Percentiles rank a stretch among this genome's conserved stretches.
Evolutionary conservation across 2,888 invertebrate genomes (phyloP).

Genomic region (Watsonalla binaria): DNA sequence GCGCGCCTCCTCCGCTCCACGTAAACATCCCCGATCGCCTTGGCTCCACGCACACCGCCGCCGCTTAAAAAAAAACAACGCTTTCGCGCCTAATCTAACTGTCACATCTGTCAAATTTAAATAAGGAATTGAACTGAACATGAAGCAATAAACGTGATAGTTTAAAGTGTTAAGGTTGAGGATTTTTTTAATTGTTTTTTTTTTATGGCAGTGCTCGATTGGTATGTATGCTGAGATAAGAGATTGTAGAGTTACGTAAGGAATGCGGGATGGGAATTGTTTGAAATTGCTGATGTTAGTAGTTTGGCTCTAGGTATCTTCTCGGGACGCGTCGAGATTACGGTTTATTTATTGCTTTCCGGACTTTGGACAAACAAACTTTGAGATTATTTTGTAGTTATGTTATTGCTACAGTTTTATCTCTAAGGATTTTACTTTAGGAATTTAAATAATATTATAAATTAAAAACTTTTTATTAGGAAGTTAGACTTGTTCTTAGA

Average conservation of each 20-base stretch:
- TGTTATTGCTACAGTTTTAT: background rate
- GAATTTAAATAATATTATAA: no score
- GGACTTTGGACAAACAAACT: background rate
- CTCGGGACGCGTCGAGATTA: background rate
- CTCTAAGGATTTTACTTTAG: no score
- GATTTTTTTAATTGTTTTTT: slow-evolving; percentile 51
- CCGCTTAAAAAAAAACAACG: slow-evolving; percentile 29
- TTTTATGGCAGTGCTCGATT: slow-evolving; percentile 23
- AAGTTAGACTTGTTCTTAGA: no score
- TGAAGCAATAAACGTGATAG: slow-evolving; percentile 65
- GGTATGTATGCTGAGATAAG: slow-evolving; percentile 57
- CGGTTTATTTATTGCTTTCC: background rate
- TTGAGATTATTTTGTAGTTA: background rate
- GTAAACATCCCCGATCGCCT: slow-evolving; percentile 68
- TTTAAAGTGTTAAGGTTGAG: slow-evolving; percentile 42
- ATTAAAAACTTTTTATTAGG: no score
- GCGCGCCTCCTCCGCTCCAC: slow-evolving; percentile 57
- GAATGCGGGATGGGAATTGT: slow-evolving; percentile 34
- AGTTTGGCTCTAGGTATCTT: background rate
- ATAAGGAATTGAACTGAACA: slow-evolving; percentile 46
- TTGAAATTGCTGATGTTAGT: slow-evolving; percentile 29
- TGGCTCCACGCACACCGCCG: slow-evolving; percentile 54
- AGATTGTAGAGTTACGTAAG: slow-evolving; percentile 60
- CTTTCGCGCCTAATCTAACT: slow-evolving; percentile 51
- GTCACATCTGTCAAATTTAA: slow-evolving; percentile 35